Evolutionary conservation across 2,113 vertebrate species (phyloP).

Genomic region (Microtus ochrogaster): DNA sequence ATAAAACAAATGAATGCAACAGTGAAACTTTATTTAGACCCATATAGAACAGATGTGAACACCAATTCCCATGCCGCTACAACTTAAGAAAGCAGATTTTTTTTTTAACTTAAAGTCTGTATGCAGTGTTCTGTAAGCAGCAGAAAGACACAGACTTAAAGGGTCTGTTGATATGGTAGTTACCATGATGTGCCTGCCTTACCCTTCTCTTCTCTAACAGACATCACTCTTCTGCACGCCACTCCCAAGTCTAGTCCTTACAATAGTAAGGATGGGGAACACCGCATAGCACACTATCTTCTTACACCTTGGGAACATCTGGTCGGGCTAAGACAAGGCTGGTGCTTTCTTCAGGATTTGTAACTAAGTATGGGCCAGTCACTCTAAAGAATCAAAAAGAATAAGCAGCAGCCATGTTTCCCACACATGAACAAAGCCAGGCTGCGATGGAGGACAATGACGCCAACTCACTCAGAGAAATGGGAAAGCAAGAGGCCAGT

Average conservation of each 20-base stretch:
- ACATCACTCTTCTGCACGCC: neutral
- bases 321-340: neutral
- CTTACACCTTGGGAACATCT: neutral
- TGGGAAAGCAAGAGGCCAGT: neutral
- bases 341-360: neutral
- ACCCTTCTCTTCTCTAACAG: neutral
- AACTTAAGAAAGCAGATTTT: neutral
- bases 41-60: neutral
- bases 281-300: neutral
- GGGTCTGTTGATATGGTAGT: neutral
- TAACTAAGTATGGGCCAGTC: neutral
- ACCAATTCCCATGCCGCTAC: neutral
- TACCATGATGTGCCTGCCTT: neutral
- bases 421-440: neutral
- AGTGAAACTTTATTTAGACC: conserved; percentile 11
- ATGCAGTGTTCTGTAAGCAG: neutral
- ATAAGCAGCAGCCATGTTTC: neutral
- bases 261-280: neutral
- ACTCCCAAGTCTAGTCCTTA: neutral
- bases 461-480: neutral
- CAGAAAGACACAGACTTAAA: neutral
- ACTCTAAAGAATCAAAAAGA: neutral
- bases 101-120: conserved; percentile 42
- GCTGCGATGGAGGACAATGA: neutral
- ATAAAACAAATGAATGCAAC: neutral